Evolutionary conservation across 2,888 invertebrate species (phyloP).

Genomic region (Eupeodes latifasciatus): DNA sequence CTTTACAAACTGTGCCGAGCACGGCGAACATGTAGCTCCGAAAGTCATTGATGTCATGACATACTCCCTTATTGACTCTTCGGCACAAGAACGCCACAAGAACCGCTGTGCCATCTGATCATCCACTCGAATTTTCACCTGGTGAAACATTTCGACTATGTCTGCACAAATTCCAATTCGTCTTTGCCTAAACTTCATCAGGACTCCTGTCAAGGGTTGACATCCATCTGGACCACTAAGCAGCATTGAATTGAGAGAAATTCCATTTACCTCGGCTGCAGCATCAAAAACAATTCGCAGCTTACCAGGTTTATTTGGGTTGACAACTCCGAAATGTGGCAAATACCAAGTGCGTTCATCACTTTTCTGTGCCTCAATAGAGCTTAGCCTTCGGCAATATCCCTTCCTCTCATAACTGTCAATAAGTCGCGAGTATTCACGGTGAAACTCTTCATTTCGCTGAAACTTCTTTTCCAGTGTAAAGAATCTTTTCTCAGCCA

Average conservation of each 20-base stretch:
- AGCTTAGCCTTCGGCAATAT: conserved; percentile 69
- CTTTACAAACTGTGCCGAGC: conserved; percentile 61
- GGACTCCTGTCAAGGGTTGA: background rate
- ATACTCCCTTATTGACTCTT: background rate
- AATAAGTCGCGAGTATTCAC: conserved; percentile 59
- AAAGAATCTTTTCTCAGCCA: conserved; percentile 67
- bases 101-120: conserved; percentile 34
- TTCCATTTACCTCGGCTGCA: background rate
- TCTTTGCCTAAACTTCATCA: conserved; percentile 18
- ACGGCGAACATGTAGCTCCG: conserved; percentile 67
- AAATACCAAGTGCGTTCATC: background rate
- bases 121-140: conserved; percentile 27
- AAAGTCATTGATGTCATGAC: background rate
- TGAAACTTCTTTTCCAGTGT: conserved; percentile 68
- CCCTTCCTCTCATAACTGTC: conserved; percentile 71
- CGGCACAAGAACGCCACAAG: background rate
- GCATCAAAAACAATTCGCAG: conserved; percentile 1
- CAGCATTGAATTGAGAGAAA: background rate
- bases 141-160: conserved; percentile 24
- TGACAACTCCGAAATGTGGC: background rate
- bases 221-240: conserved; percentile 5
- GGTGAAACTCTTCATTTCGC: conserved; percentile 46
- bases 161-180: conserved; percentile 12
- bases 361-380: background rate
- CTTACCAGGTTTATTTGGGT: background rate